Percentiles rank a stretch among this genome's conserved stretches.
phyloP scores from a whole-genome alignment of 2,113 vertebrate genomes.

The Lepus timidus region DNA sequence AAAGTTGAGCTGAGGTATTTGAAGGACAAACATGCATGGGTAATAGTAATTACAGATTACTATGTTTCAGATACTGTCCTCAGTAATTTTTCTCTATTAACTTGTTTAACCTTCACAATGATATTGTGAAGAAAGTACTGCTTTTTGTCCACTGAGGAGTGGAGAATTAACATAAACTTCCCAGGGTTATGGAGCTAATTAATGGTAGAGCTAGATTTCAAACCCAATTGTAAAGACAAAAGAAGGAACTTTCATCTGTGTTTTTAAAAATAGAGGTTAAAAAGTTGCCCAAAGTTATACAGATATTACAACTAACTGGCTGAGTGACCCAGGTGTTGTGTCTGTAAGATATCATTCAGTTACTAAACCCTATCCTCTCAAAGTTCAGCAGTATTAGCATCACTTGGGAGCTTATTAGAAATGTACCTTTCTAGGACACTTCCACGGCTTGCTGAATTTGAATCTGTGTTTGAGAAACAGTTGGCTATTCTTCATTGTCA shows the following conservation, averaged over 20 bases:
- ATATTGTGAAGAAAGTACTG: background rate
- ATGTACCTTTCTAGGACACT: background rate
- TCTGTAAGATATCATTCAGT: constrained; percentile 33
- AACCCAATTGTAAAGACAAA: constrained; percentile 23
- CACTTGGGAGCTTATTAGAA: constrained; percentile 24
- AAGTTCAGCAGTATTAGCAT: background rate
- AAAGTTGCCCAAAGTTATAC: background rate
- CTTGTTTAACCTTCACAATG: constrained; percentile 1
- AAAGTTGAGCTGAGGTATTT: background rate
- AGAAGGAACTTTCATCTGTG: background rate
- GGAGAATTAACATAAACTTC: background rate
- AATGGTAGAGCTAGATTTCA: background rate
- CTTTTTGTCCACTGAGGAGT: background rate
- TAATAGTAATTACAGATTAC: constrained; percentile 47
- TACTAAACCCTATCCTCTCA: background rate
- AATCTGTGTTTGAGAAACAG: constrained; percentile 24
- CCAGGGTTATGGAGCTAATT: constrained; percentile 20
- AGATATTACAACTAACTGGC: background rate
- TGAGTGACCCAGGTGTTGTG: background rate
- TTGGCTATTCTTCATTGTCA: background rate
- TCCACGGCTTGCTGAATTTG: background rate
- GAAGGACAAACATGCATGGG: background rate
- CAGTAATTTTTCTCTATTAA: background rate
- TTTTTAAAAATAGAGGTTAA: constrained; percentile 43
- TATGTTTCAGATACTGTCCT: constrained; percentile 31